Evolutionary conservation across 2,797 vertebrate genomes (phyloP).

Genomic region (Eupleurogrammus muticus): DNA sequence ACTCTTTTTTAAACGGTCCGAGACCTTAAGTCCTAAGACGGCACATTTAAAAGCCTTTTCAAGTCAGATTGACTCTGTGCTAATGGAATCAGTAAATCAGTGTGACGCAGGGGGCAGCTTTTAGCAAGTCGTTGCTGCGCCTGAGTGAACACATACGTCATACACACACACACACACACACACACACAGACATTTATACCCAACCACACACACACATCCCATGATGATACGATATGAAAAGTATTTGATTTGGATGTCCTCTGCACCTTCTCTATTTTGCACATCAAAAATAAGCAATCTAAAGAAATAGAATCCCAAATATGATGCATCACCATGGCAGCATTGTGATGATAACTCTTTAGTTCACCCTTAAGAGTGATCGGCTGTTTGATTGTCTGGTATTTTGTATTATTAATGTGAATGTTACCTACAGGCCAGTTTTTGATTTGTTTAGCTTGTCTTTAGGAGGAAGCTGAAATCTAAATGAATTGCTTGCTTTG

Average conservation of each 20-base stretch:
- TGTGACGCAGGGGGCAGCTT: slow-evolving; percentile 26
- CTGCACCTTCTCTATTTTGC: background rate
- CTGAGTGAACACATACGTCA: slow-evolving; percentile 9
- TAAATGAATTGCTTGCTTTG: background rate
- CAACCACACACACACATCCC: no score
- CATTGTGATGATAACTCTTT: background rate
- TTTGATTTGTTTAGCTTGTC: background rate
- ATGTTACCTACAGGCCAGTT: background rate
- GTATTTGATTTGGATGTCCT: background rate
- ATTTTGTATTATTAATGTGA: background rate
- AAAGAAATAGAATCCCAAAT: background rate
- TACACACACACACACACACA: background rate
- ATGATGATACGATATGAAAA: no score
- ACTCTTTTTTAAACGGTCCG: slow-evolving; percentile 19
- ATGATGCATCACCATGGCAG: background rate
- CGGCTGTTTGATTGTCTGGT: background rate
- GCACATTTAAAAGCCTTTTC: slow-evolving; percentile 42
- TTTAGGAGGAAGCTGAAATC: background rate
- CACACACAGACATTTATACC: background rate
- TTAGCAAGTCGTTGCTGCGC: slow-evolving; percentile 6
- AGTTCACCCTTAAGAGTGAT: background rate
- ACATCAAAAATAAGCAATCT: background rate
- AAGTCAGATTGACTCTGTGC: slow-evolving; percentile 32
- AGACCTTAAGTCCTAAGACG: background rate
- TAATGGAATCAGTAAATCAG: slow-evolving; percentile 27